A percentile compares a stretch with the other conserved stretches of the same genome.
Conservation (phyloP, 2,888 invertebrate genomes). For the Eupeodes latifasciatus region DNA sequence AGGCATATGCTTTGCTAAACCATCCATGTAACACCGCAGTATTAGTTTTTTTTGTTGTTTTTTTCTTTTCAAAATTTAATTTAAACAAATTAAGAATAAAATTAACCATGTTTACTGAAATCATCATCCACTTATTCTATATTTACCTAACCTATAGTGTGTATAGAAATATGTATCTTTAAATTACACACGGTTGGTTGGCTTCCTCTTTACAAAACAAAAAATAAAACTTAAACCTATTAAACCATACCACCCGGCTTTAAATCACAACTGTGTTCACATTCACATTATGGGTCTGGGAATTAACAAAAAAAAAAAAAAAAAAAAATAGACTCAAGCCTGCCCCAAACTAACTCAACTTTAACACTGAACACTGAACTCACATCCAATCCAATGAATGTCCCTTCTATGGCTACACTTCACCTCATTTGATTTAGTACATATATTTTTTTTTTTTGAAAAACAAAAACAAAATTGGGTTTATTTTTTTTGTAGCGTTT, state of each 20-base stretch:
- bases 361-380: conserved; percentile 51
- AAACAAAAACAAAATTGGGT: background rate
- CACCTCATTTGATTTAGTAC: background rate
- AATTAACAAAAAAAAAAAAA: conserved; percentile 30
- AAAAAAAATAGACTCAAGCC: background rate
- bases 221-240: conserved; percentile 13
- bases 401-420: conserved; percentile 17
- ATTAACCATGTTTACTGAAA: conserved; percentile 60
- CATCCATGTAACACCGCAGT: background rate
- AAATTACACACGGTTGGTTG: conserved; percentile 53
- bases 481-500: no score
- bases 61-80: conserved; percentile 47
- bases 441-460: background rate
- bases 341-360: conserved; percentile 43
- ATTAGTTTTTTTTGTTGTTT: background rate
- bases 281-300: background rate
- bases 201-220: conserved; percentile 37
- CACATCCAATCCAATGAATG: conserved; percentile 4
- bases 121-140: conserved; percentile 48
- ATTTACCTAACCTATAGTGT: background rate
- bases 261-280: conserved; percentile 47
- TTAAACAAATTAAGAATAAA: conserved; percentile 49
- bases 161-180: background rate
- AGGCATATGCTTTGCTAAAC: background rate
- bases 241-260: conserved; percentile 38